Conservation (phyloP, 2,888 invertebrate species). For the Neoitamus cyanurus region DNA sequence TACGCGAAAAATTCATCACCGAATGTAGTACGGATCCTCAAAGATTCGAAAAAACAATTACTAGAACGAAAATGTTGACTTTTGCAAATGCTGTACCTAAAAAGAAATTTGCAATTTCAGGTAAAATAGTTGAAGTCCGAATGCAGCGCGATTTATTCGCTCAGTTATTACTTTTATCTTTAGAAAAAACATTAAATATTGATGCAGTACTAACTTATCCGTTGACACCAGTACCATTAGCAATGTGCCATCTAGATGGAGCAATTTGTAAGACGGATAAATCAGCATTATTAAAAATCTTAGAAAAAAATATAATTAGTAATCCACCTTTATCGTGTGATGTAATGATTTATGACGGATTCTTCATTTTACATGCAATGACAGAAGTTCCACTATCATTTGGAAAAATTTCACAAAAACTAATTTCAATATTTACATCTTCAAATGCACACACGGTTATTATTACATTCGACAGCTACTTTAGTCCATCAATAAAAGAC, state of each 20-base stretch:
- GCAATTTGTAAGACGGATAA: slow-evolving; percentile 56
- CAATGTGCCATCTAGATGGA: slow-evolving; percentile 57
- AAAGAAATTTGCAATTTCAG: slow-evolving; percentile 50
- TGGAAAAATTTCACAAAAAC: slow-evolving; percentile 57
- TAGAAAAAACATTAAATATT: slow-evolving; percentile 52
- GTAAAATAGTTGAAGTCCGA: slow-evolving; percentile 56
- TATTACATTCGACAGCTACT: slow-evolving; percentile 54
- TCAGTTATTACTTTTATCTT: slow-evolving; percentile 55
- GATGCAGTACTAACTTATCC: slow-evolving; percentile 56
- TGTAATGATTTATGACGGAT: slow-evolving; percentile 58
- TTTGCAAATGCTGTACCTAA: slow-evolving; percentile 51
- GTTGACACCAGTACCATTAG: slow-evolving; percentile 57
- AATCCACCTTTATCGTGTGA: slow-evolving; percentile 53
- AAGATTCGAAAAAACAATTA: slow-evolving; percentile 56
- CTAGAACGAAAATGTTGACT: slow-evolving; percentile 54
- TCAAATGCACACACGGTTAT: slow-evolving; percentile 49
- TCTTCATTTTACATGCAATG: slow-evolving; percentile 57
- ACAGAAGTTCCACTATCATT: slow-evolving; percentile 58
- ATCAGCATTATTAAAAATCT: slow-evolving; percentile 54
- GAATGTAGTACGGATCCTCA: slow-evolving; percentile 54
- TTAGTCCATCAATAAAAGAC: slow-evolving; percentile 55
- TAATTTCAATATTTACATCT: slow-evolving; percentile 49
- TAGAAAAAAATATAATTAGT: slow-evolving; percentile 53
- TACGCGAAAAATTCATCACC: slow-evolving; percentile 53
- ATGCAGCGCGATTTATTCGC: slow-evolving; percentile 58